phyloP scores from a whole-genome alignment of 2,888 invertebrate species.

The Cordilura impudica region DNA sequence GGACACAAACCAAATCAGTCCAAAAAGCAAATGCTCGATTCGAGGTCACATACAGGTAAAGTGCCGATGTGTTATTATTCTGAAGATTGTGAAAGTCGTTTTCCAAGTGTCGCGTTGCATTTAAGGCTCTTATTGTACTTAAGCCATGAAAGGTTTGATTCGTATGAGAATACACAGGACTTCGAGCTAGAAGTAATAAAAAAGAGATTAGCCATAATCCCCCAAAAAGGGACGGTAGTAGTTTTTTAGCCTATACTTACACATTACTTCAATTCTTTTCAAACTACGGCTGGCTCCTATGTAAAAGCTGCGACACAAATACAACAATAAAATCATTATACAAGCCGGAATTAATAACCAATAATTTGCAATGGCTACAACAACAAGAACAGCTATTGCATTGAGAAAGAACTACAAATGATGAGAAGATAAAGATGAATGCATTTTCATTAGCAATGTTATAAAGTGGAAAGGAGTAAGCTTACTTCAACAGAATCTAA shows the following conservation, averaged over 20 bases:
- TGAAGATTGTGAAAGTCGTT: conserved; percentile 82
- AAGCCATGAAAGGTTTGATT: conserved; percentile 87
- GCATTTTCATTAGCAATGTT: not conserved
- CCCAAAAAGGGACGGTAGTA: no score
- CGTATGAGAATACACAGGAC: conserved; percentile 88
- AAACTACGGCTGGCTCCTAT: conserved; percentile 80
- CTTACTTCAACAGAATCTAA: conserved; percentile 81
- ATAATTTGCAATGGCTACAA: conserved; percentile 82
- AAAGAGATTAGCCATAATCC: not conserved
- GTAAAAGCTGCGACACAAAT: conserved; percentile 79
- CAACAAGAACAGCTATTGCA: conserved; percentile 79
- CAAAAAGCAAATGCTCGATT: conserved; percentile 96
- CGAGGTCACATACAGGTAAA: conserved; percentile 88
- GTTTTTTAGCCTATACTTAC: conserved; percentile 71
- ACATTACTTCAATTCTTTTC: conserved; percentile 77
- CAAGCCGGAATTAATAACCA: conserved; percentile 81
- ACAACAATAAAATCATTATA: conserved; percentile 81
- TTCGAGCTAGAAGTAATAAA: conserved; percentile 81
- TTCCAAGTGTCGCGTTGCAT: conserved; percentile 82
- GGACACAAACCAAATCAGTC: conserved; percentile 91
- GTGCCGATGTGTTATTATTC: conserved; percentile 85
- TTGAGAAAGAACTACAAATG: conserved; percentile 72
- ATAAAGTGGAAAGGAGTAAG: not conserved
- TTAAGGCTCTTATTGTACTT: conserved; percentile 86
- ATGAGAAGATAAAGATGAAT: not conserved